Evolutionary conservation across 1,140 invertebrate species (phyloP).

Genomic region (Hermetia illucens): DNA sequence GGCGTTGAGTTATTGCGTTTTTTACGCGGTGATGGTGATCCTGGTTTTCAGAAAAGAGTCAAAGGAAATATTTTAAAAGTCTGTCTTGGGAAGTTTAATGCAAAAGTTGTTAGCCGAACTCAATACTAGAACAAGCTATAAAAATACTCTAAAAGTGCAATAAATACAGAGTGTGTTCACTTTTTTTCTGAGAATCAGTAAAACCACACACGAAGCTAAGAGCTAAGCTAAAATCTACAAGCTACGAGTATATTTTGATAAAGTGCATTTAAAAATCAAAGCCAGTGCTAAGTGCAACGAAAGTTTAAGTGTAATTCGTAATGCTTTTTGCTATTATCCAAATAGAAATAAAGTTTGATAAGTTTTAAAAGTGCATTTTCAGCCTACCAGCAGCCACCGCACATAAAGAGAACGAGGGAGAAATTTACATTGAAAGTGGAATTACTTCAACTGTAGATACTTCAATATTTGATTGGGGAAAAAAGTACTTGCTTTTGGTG

Average conservation of each 20-base stretch:
- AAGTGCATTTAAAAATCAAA: not conserved
- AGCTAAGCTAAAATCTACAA: not conserved
- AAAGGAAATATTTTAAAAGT: too few species aligned
- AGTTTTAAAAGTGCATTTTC: constrained; percentile 2
- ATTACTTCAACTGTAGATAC: not conserved
- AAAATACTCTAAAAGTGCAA: too few species aligned
- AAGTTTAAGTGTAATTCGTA: constrained; percentile 6
- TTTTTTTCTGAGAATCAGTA: not conserved
- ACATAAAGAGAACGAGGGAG: constrained; percentile 5
- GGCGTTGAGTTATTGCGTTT: constrained; percentile 57
- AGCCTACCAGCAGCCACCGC: constrained; percentile 11
- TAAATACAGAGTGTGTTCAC: not conserved
- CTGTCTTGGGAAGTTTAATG: too few species aligned
- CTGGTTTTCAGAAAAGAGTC: constrained; percentile 24
- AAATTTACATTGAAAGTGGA: not conserved
- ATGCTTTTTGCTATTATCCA: too few species aligned
- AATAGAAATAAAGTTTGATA: too few species aligned
- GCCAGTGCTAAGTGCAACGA: constrained; percentile 1
- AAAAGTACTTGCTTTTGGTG: too few species aligned
- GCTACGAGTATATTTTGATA: not conserved
- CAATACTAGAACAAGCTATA: too few species aligned
- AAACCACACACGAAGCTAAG: not conserved
- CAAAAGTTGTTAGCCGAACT: not conserved
- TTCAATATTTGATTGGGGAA: not conserved
- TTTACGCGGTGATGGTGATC: constrained; percentile 52